A percentile compares a stretch with the other conserved stretches of the same genome.
phyloP scores from a whole-genome alignment of 2,888 invertebrate genomes.

The Trachelus stipa region DNA sequence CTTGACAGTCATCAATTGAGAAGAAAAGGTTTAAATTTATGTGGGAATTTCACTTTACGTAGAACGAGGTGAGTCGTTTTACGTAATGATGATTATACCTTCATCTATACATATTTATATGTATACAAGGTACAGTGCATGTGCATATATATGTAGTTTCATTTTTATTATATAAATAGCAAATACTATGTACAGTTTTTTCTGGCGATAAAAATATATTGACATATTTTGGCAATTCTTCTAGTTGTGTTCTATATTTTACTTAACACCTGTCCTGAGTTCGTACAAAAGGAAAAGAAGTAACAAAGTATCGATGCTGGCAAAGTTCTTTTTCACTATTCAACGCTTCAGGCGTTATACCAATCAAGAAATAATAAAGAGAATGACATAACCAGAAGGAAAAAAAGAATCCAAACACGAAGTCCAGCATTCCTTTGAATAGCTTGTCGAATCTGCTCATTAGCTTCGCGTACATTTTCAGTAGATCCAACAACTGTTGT shows the following conservation, averaged over 20 bases:
- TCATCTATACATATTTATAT: conserved; percentile 36
- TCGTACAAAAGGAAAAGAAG: neutral
- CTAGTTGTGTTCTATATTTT: neutral
- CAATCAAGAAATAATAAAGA: conserved; percentile 96
- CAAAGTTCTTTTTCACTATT: neutral
- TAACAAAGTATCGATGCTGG: neutral
- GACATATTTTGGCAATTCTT: conserved; percentile 58
- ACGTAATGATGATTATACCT: conserved; percentile 24
- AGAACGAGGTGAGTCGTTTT: neutral
- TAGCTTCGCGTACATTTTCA: conserved; percentile 95
- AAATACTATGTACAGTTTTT: conserved; percentile 58
- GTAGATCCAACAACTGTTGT: conserved; percentile 91
- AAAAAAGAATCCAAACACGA: conserved; percentile 94
- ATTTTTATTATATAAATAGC: conserved; percentile 52
- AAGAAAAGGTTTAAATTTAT: neutral
- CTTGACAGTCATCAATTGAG: neutral
- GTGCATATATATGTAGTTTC: conserved; percentile 38
- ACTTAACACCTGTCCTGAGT: neutral
- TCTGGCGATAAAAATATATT: conserved; percentile 60
- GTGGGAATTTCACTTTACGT: conserved; percentile 1
- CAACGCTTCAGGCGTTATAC: conserved; percentile 85
- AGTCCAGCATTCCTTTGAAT: conserved; percentile 97
- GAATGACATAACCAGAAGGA: conserved; percentile 95
- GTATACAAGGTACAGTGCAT: conserved; percentile 12
- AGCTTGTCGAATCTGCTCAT: conserved; percentile 96